These are phyloP conservation scores for Danio kyathit DNA, from an alignment of 2,797 vertebrate genomes.

Conservation along the genomic window DNA sequence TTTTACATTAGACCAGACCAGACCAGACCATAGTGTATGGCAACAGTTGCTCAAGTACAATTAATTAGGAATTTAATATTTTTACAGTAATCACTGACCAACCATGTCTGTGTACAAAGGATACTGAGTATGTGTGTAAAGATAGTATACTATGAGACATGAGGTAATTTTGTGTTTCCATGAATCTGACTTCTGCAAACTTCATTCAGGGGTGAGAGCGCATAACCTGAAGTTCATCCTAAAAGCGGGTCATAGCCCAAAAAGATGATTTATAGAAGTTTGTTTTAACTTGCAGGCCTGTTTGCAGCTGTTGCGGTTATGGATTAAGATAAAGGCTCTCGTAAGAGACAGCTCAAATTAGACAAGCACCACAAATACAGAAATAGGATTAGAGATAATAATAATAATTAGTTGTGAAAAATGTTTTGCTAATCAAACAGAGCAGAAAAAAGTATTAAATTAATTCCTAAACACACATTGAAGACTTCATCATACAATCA, in stretches of 20 bases:
- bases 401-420: background rate
- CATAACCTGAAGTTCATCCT: no score
- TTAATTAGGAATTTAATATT: background rate
- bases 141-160: background rate
- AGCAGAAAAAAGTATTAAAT: no score
- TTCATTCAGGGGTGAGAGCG: background rate
- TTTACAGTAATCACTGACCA: background rate
- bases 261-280: constrained; percentile 2
- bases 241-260: background rate
- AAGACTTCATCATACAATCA: no score
- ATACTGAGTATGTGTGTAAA: background rate
- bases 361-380: constrained; percentile 17
- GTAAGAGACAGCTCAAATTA: constrained; percentile 37
- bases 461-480: no score
- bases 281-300: constrained; percentile 27
- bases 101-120: background rate
- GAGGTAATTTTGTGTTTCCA: background rate
- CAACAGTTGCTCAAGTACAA: background rate
- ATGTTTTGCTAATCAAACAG: background rate
- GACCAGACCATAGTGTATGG: no score
- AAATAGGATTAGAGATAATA: background rate
- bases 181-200: background rate
- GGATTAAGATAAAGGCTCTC: constrained; percentile 48
- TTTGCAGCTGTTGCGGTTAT: constrained; percentile 15
- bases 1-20: no score